Conservation (phyloP, 2,888 invertebrate genomes). For the Eumacrocentrus americanus region DNA sequence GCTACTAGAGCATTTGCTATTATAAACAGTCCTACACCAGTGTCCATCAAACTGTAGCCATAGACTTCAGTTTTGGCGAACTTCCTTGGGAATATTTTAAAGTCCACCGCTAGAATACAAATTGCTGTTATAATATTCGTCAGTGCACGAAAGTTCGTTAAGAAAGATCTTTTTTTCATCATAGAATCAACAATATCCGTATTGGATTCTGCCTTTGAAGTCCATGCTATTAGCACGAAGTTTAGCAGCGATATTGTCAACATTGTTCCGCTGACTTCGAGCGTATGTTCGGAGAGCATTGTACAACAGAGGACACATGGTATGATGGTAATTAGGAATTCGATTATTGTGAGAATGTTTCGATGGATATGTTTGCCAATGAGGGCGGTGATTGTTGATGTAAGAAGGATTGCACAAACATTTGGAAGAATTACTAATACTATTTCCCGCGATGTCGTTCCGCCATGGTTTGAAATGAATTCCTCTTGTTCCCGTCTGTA, state of each 20-base stretch:
- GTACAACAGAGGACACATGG: constrained; percentile 57
- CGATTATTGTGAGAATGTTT: constrained; percentile 45
- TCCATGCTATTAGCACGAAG: constrained; percentile 36
- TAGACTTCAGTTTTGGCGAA: constrained; percentile 87
- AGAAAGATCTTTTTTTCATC: constrained; percentile 53
- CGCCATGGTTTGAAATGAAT: constrained; percentile 56
- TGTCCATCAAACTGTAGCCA: constrained; percentile 93
- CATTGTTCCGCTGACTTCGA: constrained; percentile 30
- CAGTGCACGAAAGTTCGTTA: constrained; percentile 74
- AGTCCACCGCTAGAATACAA: constrained; percentile 94
- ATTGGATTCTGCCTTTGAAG: constrained; percentile 6
- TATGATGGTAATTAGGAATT: constrained; percentile 50
- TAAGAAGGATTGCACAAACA: constrained; percentile 46
- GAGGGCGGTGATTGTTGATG: constrained; percentile 43
- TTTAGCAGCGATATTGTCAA: constrained; percentile 41
- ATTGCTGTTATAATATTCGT: constrained; percentile 77
- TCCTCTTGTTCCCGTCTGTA: constrained; percentile 54
- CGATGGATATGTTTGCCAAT: constrained; percentile 36
- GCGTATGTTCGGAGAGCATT: constrained; percentile 44
- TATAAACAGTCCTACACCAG: constrained; percentile 90
- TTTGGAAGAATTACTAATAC: constrained; percentile 49
- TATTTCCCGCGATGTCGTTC: constrained; percentile 50
- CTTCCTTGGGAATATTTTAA: constrained; percentile 80
- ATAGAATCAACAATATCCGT: constrained; percentile 7
- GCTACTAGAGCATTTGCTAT: constrained; percentile 81